phyloP scores from a whole-genome alignment of 2,797 vertebrate genomes.

The Crenichthys baileyi region DNA sequence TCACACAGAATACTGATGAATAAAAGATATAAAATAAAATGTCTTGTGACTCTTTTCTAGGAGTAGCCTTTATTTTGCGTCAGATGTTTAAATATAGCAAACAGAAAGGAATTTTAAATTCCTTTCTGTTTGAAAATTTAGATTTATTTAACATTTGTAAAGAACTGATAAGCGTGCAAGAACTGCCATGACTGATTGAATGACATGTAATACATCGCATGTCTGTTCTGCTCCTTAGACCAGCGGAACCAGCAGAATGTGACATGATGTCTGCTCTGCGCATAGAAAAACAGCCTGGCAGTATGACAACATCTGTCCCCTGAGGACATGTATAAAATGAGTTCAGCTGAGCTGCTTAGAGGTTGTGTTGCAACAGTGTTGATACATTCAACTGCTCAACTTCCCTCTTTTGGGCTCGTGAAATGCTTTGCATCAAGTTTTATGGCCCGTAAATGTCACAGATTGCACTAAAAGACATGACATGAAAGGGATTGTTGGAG shows the following conservation, averaged over 20 bases:
- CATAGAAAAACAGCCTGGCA: not conserved
- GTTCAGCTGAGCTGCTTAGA: slow-evolving; percentile 3
- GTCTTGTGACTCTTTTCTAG: too few species aligned
- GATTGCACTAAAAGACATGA: not conserved
- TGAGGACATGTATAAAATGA: not conserved
- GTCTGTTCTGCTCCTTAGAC: not conserved
- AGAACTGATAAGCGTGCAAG: not conserved
- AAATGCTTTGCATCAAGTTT: slow-evolving; percentile 2
- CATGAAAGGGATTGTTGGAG: not conserved
- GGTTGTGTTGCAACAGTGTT: slow-evolving; percentile 1
- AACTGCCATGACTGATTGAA: not conserved
- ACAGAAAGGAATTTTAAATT: not conserved
- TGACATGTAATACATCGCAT: not conserved
- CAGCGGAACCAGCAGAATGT: slow-evolving; percentile 9
- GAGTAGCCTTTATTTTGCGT: not conserved
- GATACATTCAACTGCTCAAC: slow-evolving; percentile 14
- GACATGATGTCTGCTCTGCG: not conserved
- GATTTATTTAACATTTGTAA: not conserved
- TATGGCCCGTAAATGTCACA: slow-evolving; percentile 1
- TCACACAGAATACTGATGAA: not conserved
- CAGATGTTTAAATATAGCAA: not conserved
- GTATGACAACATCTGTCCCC: not conserved
- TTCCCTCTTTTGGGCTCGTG: slow-evolving; percentile 4
- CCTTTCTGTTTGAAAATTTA: not conserved
- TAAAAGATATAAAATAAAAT: too few species aligned